phyloP scores from a whole-genome alignment of 2,888 invertebrate species.

The Drosophila prolongata region DNA sequence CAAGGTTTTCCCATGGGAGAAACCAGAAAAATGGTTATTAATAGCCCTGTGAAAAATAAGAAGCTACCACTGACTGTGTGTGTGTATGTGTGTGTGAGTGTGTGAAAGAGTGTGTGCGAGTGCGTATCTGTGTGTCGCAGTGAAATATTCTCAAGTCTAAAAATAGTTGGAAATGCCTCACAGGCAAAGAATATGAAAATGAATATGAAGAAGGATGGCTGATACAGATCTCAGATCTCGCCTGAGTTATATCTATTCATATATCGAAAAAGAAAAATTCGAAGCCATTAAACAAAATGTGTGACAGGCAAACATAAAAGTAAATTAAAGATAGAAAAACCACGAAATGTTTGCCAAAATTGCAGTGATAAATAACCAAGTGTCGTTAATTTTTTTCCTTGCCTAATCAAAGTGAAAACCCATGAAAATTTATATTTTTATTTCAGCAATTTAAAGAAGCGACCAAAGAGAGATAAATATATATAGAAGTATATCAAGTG shows the following conservation, averaged over 20 bases:
- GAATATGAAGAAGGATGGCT: constrained; percentile 63
- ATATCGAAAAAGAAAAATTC: constrained; percentile 38
- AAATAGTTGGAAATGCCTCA: constrained; percentile 69
- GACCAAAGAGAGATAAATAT: constrained; percentile 57
- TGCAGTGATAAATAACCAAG: constrained; percentile 36
- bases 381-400: constrained; percentile 38
- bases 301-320: constrained; percentile 43
- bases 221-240: constrained; percentile 39
- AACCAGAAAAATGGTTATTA: constrained; percentile 67
- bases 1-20: constrained; percentile 56
- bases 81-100: constrained; percentile 30
- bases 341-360: constrained; percentile 45
- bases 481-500: constrained; percentile 66
- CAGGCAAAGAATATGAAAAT: constrained; percentile 66
- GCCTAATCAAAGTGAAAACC: neutral
- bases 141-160: constrained; percentile 67
- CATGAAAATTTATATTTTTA: constrained; percentile 31
- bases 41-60: constrained; percentile 82
- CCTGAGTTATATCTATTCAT: constrained; percentile 38
- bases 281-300: constrained; percentile 34
- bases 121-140: constrained; percentile 64
- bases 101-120: constrained; percentile 33
- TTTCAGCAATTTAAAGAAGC: constrained; percentile 80
- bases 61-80: constrained; percentile 70
- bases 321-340: constrained; percentile 34